Base-by-base conservation (phyloP, 1,140 invertebrate species). In the Lepidurus arcticus region DNA sequence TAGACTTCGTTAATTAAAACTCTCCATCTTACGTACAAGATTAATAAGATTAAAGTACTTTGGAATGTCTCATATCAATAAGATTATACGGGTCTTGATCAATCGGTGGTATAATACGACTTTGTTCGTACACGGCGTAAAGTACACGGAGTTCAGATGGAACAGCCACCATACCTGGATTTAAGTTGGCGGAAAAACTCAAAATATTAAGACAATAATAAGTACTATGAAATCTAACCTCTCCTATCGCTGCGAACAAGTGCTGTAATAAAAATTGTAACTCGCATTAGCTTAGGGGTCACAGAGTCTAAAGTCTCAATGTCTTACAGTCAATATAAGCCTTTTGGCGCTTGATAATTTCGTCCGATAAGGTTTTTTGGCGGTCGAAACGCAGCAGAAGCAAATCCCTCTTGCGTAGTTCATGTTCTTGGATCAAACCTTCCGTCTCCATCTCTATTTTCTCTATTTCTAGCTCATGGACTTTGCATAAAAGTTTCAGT, bases 401-500 rank as follows among this genome's bases (percentile, higher is more conserved):
- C 42, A 95, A 87, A 82, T 96, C 94, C 77, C 94, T 88, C 77
- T 94, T 87, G 73, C 93, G 87, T 16, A 97, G 87, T 84, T 96
- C 94, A 80, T 94, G 93, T 81, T 94, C 92, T 44, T 93, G 88
- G 7, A 94, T 90, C 44, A 96, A 85, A 77, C 92, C 88, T 82
- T 94, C 92, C 9, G 94, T 94, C 85, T 96, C 93, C 79, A 96
- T 87, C 81, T 95, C 94, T 84, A 94, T 90, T 85, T 95, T 97
- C 83, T 96, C 93, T 1, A 95, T 94, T 86, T 97, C 94, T 43
- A 97, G 85, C 85, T 96, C 93, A 83, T 97, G 94, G 7, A 96
- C 92, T 80, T 92, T 88, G 82, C 94, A 94, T 82, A 97, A 90
- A 26, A 97, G 85, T 11, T 91, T 89, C 21, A 96, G 85, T 44